Conservation (phyloP, 2,113 vertebrate species). For the Myiozetetes cayanensis region DNA sequence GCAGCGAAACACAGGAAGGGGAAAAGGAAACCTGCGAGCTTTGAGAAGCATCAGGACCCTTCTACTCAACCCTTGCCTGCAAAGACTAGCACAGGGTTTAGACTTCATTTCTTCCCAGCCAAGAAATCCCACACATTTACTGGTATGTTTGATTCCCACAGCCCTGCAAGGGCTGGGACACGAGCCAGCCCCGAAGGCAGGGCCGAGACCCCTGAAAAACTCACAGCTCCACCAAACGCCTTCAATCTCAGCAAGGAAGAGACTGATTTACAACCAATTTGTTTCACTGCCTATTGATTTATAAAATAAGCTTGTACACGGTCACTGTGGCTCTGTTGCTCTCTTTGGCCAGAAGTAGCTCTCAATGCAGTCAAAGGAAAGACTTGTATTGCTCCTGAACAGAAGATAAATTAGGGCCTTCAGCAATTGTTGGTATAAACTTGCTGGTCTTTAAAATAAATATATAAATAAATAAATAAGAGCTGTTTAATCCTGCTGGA, state of each 20-base stretch:
- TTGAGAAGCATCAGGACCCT: neutral
- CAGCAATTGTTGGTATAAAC: neutral
- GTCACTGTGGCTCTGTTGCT: neutral
- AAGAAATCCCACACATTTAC: neutral
- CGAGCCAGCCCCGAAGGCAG: neutral
- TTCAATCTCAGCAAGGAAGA: constrained; percentile 2
- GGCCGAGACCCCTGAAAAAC: neutral
- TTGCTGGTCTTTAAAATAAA: neutral
- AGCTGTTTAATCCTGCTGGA: neutral
- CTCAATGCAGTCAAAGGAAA: neutral
- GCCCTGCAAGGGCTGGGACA: neutral
- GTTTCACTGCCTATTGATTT: constrained; percentile 36
- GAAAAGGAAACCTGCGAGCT: neutral
- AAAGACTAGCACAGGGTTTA: neutral
- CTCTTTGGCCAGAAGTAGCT: neutral
- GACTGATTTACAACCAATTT: constrained; percentile 45
- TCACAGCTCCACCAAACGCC: neutral
- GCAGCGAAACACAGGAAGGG: neutral
- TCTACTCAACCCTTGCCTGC: neutral
- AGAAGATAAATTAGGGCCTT: neutral
- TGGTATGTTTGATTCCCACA: neutral
- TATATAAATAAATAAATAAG: neutral
- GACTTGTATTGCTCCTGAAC: neutral
- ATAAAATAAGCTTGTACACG: neutral
- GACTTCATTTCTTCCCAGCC: neutral